Percentiles rank a stretch among this genome's conserved stretches.
phyloP scores from a whole-genome alignment of 1,140 invertebrate genomes.

The Drosophila lini region DNA sequence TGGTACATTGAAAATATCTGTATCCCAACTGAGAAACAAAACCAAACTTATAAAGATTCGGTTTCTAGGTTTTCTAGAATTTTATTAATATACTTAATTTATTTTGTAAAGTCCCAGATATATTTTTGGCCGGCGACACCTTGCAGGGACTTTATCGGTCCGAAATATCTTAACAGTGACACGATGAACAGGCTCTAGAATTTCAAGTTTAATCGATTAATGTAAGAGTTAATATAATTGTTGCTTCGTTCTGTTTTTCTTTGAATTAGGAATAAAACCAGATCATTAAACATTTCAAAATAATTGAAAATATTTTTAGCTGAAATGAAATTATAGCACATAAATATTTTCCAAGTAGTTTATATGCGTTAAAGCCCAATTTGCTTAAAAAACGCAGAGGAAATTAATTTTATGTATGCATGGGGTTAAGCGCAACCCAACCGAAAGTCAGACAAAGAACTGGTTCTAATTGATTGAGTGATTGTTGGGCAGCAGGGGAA shows the following conservation, averaged over 20 bases:
- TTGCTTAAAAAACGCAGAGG: not conserved
- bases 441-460: conserved; percentile 28
- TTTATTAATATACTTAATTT: not conserved
- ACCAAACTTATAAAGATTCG: not conserved
- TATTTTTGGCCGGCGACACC: too few relatives aligned
- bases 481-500: conserved; percentile 11
- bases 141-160: too few relatives aligned
- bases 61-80: not conserved
- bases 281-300: not conserved
- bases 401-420: not conserved
- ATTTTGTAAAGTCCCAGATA: too few relatives aligned
- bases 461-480: conserved; percentile 52
- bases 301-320: not conserved
- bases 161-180: too few relatives aligned
- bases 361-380: not conserved
- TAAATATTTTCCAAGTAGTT: not conserved
- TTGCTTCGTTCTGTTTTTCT: too few relatives aligned
- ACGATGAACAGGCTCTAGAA: too few relatives aligned
- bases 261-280: too few relatives aligned
- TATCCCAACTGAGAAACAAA: not conserved
- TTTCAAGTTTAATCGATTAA: too few relatives aligned
- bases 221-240: too few relatives aligned
- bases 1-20: not conserved
- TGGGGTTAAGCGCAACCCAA: conserved; percentile 11
- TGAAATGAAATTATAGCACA: not conserved